Conservation (phyloP, 1,140 invertebrate species). For the Drosophila nigromelanica region DNA sequence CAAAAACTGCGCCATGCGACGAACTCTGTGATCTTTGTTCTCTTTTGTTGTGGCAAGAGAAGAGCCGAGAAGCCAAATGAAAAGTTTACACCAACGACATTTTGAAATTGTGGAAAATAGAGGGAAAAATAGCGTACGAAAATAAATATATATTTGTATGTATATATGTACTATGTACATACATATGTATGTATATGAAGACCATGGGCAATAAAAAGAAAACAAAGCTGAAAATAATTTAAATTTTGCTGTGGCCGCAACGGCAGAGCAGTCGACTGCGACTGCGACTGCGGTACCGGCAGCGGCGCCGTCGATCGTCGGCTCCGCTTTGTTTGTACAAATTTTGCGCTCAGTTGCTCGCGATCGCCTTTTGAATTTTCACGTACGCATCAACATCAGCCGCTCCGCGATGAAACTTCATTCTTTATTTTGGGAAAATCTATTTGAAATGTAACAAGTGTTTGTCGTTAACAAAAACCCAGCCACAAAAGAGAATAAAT, state of each 20-base stretch:
- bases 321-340: conserved; percentile 64
- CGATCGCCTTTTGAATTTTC: conserved; percentile 83
- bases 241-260: conserved; percentile 62
- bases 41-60: conserved; percentile 10
- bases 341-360: conserved; percentile 81
- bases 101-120: conserved; percentile 46
- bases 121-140: conserved; percentile 65
- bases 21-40: conserved; percentile 18
- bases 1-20: background rate
- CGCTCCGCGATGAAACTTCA: conserved; percentile 33
- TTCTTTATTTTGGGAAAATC: conserved; percentile 25
- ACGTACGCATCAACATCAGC: conserved; percentile 55
- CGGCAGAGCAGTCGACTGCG: conserved; percentile 18
- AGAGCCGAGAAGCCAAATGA: conserved; percentile 36
- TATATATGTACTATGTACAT: background rate
- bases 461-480: background rate
- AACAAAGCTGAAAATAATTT: conserved; percentile 80
- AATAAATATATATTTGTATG: conserved; percentile 57
- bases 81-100: conserved; percentile 47
- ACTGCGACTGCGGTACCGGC: conserved; percentile 44
- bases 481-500: conserved; percentile 23
- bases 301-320: conserved; percentile 29
- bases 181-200: conserved; percentile 1
- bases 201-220: conserved; percentile 65
- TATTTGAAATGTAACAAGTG: conserved; percentile 12